These are phyloP conservation scores for Corella eumyota DNA, from an alignment of 23 tunicate species.

Conservation along the genomic window DNA sequence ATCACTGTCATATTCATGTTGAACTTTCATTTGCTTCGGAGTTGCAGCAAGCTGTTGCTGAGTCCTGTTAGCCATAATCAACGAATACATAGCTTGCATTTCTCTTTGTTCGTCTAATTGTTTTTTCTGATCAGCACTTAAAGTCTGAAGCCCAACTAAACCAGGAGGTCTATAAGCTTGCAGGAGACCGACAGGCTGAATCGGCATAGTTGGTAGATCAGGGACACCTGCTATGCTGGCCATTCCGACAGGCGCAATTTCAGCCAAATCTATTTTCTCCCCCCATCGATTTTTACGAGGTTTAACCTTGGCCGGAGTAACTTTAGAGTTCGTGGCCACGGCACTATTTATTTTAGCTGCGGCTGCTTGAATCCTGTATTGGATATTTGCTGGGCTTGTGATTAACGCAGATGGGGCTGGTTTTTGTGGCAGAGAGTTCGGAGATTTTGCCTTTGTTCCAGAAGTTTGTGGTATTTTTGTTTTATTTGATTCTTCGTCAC, in stretches of 20 bases:
- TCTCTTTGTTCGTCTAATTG: constrained; percentile 87
- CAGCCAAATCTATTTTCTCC: constrained; percentile 74
- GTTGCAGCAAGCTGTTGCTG: background rate
- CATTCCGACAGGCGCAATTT: constrained; percentile 82
- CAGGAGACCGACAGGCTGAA: constrained; percentile 22
- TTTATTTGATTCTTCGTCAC: constrained; percentile 21
- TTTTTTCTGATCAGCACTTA: constrained; percentile 59
- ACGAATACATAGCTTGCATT: constrained; percentile 87
- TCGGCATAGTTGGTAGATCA: constrained; percentile 5
- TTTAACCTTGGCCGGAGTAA: constrained; percentile 4
- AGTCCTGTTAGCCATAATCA: constrained; percentile 78
- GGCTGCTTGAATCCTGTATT: background rate
- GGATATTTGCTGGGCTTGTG: constrained; percentile 3
- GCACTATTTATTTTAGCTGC: constrained; percentile 1
- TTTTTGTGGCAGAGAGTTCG: background rate
- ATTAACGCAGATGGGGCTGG: constrained; percentile 16
- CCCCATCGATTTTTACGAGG: constrained; percentile 87
- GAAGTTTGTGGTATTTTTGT: background rate
- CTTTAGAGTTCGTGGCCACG: background rate
- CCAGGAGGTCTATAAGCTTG: constrained; percentile 61
- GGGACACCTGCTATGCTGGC: constrained; percentile 61
- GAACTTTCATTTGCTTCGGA: constrained; percentile 20
- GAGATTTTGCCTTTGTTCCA: background rate
- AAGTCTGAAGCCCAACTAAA: constrained; percentile 42
- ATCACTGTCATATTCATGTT: constrained; percentile 89